Base-by-base conservation (phyloP, 2,888 invertebrate genomes). In the Allygus modestus region DNA sequence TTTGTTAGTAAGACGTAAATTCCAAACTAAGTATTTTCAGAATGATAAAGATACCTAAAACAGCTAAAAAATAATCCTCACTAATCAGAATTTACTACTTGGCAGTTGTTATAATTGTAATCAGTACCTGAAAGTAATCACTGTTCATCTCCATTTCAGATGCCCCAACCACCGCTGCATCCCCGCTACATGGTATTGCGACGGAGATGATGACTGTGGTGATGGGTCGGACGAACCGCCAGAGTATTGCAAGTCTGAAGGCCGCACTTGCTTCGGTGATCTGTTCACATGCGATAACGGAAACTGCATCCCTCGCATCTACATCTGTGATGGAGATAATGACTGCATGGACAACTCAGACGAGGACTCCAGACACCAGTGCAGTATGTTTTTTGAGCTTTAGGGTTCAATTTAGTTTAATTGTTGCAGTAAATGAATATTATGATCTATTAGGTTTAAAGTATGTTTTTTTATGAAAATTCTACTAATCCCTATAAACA, bases 121-220 rank as follows among this genome's bases (percentile, higher is more conserved):
- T n/a, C n/a, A n/a, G n/a, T n/a, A n/a, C n/a, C n/a, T n/a, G n/a
- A n/a, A n/a, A n/a, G n/a, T n/a, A n/a, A n/a, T n/a, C n/a, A n/a
- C n/a, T n/a, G n/a, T n/a, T n/a, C n/a, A n/a, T 37, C 9, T 46
- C 46, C 12, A 5, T n/a, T 89, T 86, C 88, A 90, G 97, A 58
- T 98, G 98, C 89, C 97, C 97, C 0, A 98, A 97, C 90, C 97
- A 98, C 89, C 93, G 98, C 15, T 99, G 98, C 89, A 97, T 99
- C 85, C 98, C 98, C 0, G 97, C 97, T 17, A 98, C 98, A 0
- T 97, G 97, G 97, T 97, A 99, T 89, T 99, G 99, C 90, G 98
- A 99, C 90, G 99, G 98, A 0, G 97, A 97, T 89, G 97, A 97
- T 88, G 97, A 98, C 89, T 98, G 97, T 89, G 95, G 97, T 0